Conservation (phyloP, 2,888 invertebrate genomes). For the Ectropis crepuscularia region DNA sequence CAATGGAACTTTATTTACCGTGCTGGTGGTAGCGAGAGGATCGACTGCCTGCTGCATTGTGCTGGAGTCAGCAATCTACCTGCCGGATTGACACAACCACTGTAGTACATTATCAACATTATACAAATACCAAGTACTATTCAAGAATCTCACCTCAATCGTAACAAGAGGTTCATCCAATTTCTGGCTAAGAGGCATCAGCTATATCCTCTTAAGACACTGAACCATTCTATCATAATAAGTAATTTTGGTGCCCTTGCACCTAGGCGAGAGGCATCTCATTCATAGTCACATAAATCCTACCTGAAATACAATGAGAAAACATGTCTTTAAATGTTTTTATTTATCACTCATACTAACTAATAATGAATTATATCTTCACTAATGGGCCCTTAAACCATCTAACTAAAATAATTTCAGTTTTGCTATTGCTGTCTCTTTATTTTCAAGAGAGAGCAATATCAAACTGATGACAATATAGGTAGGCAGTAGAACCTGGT, state of each 20-base stretch:
- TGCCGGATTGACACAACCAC: constrained; percentile 74
- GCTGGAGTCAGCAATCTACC: constrained; percentile 85
- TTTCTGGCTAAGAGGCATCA: constrained; percentile 85
- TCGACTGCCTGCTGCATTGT: constrained; percentile 85
- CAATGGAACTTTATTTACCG: constrained; percentile 59
- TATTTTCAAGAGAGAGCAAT: too few relatives aligned
- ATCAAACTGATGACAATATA: too few relatives aligned
- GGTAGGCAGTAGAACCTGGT: too few relatives aligned
- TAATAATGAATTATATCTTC: neutral
- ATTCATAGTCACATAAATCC: constrained; percentile 66
- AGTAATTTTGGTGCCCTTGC: constrained; percentile 73
- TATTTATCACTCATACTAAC: neutral
- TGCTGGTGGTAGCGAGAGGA: constrained; percentile 83
- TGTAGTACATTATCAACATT: constrained; percentile 54
- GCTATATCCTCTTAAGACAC: constrained; percentile 80
- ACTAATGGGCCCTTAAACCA: too few relatives aligned
- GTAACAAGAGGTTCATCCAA: constrained; percentile 84
- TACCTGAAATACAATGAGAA: constrained; percentile 61
- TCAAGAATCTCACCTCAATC: constrained; percentile 78
- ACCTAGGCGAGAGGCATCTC: constrained; percentile 72
- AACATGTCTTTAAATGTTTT: constrained; percentile 1
- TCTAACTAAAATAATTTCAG: too few relatives aligned
- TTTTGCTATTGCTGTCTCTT: too few relatives aligned
- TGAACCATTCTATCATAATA: constrained; percentile 82
- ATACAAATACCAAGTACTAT: constrained; percentile 25